Base-by-base conservation (phyloP, 2,797 vertebrate genomes). In the Rhincodon typus region DNA sequence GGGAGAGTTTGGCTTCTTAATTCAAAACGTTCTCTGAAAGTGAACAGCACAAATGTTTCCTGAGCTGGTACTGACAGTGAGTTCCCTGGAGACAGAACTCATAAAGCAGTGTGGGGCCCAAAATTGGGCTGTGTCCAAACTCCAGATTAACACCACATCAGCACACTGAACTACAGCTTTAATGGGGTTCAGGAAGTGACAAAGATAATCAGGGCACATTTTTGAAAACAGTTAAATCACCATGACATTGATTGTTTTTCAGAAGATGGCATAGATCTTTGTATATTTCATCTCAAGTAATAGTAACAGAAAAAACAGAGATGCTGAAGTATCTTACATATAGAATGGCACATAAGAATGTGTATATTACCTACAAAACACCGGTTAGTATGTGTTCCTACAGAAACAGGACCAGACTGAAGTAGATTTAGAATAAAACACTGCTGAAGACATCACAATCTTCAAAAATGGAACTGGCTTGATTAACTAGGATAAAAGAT, bases 41-140 rank as follows among this genome's bases (percentile, higher is more conserved):
- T 98, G 98, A 99, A 98, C 97, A 96, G 98, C 98, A 97, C 98
- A 98, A 98, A 98, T 98, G 98, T 98, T 99, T 98, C 98, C 98
- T 98, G 98, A 98, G 98, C 98, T 98, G 97, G 98, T 98, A 98
- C 98, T 99, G 98, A 99, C 98, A 99, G 98, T 98, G 98, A 98
- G 96, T 98, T 98, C 98, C 97, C 0, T 70, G 97, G 97, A 98
- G 97, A 96, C 96, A 97, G 97, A 97, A 97, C 97, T 98, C 97
- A 97, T 96, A 97, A 98, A 97, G 96, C 98, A 98, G 98, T 98
- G 98, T 97, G 98, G 98, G 98, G 97, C 97, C 96, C 97, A 95
- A 97, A 97, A 97, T 97, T 97, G 97, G 97, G 97, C 96, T 96
- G n/a, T 96, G 95, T 98, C 98, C 98, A 98, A 96, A 96, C 96